A percentile compares a stretch with the other conserved stretches of the same genome.
These are phyloP conservation scores for Pseudotriccus pelzelni DNA, from an alignment of 2,797 vertebrate species.

Conservation along the genomic window DNA sequence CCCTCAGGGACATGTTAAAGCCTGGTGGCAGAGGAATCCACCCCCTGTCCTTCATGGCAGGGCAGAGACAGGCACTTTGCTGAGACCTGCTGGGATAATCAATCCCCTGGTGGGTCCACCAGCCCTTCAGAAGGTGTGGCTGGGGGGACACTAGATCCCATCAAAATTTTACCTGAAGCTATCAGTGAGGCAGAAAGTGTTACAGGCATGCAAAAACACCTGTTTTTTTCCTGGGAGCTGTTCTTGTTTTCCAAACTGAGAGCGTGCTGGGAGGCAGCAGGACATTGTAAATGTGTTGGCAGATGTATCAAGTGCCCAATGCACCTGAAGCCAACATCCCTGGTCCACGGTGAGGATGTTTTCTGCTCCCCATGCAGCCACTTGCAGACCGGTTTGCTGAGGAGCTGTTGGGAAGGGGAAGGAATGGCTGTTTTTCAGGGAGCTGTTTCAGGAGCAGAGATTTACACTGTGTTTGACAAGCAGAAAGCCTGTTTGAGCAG, in stretches of 20 bases:
- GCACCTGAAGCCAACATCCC: background rate
- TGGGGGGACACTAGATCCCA: background rate
- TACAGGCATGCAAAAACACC: background rate
- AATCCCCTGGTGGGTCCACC: background rate
- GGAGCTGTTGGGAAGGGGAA: background rate
- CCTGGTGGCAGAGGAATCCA: background rate
- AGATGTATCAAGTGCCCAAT: fast-evolving
- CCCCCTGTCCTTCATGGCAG: background rate
- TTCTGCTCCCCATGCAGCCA: background rate
- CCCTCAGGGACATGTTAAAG: background rate
- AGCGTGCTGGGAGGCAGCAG: fast-evolving
- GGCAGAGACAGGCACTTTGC: background rate
- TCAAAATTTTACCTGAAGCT: background rate
- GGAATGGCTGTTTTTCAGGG: background rate
- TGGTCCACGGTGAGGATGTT: background rate
- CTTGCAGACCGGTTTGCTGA: background rate
- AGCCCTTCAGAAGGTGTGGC: background rate
- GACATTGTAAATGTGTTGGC: fast-evolving
- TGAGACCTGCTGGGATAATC: background rate
- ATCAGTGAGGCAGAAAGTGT: background rate
- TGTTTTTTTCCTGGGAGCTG: fast-evolving
- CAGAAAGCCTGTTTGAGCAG: background rate
- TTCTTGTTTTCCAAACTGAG: background rate
- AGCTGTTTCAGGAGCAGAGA: background rate
- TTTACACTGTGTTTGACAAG: background rate